A percentile compares a stretch with the other conserved stretches of the same genome.
Conservation (phyloP, 2,113 vertebrate genomes). For the Amphiprion ocellaris region DNA sequence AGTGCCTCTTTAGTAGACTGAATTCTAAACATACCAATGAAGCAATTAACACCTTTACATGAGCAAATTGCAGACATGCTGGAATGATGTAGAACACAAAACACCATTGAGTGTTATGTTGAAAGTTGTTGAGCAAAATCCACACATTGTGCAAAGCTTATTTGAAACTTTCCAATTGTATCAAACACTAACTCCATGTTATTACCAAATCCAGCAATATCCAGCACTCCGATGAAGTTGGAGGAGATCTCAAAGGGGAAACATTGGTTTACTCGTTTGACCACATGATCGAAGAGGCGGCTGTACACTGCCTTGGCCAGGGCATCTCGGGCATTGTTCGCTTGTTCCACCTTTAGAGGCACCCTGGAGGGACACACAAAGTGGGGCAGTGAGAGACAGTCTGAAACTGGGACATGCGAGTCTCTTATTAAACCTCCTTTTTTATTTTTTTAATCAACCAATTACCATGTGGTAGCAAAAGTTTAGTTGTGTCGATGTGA, state of each 20-base stretch:
- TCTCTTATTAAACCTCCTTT: conserved; percentile 21
- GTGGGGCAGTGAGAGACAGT: conserved; percentile 53
- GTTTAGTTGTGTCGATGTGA: conserved; percentile 27
- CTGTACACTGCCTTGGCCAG: conserved; percentile 98
- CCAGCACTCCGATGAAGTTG: conserved; percentile 97
- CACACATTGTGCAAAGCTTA: neutral
- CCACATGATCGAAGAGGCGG: conserved; percentile 97
- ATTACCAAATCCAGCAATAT: conserved; percentile 98
- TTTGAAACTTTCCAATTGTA: neutral
- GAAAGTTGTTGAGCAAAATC: too few relatives aligned
- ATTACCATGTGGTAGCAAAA: conserved; percentile 30
- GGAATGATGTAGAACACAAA: neutral
- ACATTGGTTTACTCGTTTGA: conserved; percentile 96
- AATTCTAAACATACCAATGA: neutral
- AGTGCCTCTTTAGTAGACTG: conserved; percentile 17
- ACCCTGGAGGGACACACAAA: conserved; percentile 86
- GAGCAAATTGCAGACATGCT: neutral
- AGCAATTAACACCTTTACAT: neutral
- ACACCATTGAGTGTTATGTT: neutral
- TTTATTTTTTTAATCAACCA: conserved; percentile 31
- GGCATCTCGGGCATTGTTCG: conserved; percentile 96
- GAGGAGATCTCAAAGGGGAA: conserved; percentile 95
- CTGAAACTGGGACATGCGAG: conserved; percentile 63
- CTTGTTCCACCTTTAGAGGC: conserved; percentile 98
- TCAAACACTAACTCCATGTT: neutral